A percentile compares a stretch with the other conserved stretches of the same genome.
Evolutionary conservation across 2,113 vertebrate genomes (phyloP).

Genomic region (Platichthys stellatus): DNA sequence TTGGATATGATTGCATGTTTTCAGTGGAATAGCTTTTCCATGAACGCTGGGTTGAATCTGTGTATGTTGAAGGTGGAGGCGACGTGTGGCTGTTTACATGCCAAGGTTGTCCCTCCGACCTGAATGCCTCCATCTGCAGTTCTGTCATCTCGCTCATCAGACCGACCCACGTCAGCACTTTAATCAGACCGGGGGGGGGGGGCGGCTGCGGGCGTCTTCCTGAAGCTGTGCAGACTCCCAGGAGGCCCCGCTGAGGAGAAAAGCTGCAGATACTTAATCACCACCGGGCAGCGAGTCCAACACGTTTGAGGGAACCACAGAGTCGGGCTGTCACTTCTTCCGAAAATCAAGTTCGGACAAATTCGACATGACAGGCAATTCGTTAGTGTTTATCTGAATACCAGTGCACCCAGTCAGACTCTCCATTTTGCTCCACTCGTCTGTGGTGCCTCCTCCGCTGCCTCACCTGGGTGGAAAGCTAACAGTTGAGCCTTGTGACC

Average conservation of each 20-base stretch:
- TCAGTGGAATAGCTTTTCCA: background rate
- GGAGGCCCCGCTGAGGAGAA: background rate
- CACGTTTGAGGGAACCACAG: slow-evolving; percentile 4
- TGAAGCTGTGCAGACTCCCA: background rate
- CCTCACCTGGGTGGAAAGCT: no score
- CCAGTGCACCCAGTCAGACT: no score
- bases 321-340: no score
- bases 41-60: slow-evolving; percentile 11
- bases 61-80: slow-evolving; percentile 9
- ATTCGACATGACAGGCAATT: no score
- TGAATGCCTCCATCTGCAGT: slow-evolving; percentile 28
- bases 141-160: slow-evolving; percentile 34
- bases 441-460: no score
- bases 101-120: slow-evolving; percentile 37
- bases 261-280: background rate
- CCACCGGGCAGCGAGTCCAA: background rate
- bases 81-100: slow-evolving; percentile 19
- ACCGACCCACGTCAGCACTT: slow-evolving; percentile 16
- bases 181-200: slow-evolving; percentile 17
- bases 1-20: background rate
- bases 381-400: no score
- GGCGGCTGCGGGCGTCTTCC: slow-evolving; percentile 3
- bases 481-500: no score
- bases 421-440: no score
- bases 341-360: no score